These are phyloP conservation scores for Xestia c-nigrum DNA, from an alignment of 2,888 invertebrate genomes.

Conservation along the genomic window DNA sequence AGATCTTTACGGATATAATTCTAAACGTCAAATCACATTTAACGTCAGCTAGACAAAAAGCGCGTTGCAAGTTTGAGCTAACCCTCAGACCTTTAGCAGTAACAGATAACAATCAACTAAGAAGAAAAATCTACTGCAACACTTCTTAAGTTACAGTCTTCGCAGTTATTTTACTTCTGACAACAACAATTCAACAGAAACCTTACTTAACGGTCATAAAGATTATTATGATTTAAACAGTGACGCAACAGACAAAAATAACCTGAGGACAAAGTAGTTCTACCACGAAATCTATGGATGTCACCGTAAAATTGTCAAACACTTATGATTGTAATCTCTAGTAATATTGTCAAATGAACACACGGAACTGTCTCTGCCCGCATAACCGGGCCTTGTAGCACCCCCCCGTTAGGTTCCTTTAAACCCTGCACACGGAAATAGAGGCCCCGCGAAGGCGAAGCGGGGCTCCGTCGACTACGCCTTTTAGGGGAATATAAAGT, in stretches of 20 bases:
- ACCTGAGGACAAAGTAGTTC: not conserved
- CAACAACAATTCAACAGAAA: not conserved
- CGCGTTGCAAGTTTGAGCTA: not conserved
- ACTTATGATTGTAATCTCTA: too few species aligned
- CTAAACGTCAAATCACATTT: not conserved
- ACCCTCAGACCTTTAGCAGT: not conserved
- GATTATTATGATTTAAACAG: not conserved
- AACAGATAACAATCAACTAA: not conserved
- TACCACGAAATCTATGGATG: not conserved
- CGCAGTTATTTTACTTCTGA: not conserved
- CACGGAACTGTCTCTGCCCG: too few species aligned
- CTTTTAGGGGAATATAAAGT: too few species aligned
- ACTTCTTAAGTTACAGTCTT: slow-evolving; percentile 8
- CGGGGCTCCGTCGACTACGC: too few species aligned
- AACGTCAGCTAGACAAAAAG: not conserved
- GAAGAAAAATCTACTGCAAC: not conserved
- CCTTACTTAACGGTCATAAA: not conserved
- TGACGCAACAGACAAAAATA: not conserved
- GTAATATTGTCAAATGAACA: too few species aligned
- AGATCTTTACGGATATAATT: slow-evolving; percentile 8
- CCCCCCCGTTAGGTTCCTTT: too few species aligned
- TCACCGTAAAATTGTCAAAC: too few species aligned
- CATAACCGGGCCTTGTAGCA: too few species aligned
- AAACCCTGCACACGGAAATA: too few species aligned
- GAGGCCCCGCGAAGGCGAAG: too few species aligned